A percentile compares a stretch with the other conserved stretches of the same genome.
Conservation (phyloP, 1,140 invertebrate genomes). For the Phortica variegata region DNA sequence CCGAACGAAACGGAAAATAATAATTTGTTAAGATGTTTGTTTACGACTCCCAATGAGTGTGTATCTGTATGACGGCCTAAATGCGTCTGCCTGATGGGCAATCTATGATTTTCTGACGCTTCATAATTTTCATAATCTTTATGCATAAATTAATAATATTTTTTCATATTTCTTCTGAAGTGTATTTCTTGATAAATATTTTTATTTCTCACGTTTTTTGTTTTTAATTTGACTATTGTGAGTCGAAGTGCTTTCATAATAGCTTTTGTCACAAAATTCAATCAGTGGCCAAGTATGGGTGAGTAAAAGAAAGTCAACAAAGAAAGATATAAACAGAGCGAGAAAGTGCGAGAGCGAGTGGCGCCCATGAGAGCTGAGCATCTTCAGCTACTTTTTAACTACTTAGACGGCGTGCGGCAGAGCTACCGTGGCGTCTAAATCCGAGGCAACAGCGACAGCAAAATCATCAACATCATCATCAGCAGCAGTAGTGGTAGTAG, state of each 20-base stretch:
- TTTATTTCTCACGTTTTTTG: constrained; percentile 44
- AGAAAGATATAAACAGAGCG: too few species aligned
- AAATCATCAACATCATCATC: neutral
- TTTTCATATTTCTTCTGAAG: constrained; percentile 6
- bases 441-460: constrained; percentile 1
- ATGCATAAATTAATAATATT: constrained; percentile 19
- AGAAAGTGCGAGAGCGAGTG: too few species aligned
- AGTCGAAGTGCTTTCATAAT: too few species aligned
- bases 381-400: too few species aligned
- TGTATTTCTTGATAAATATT: constrained; percentile 16
- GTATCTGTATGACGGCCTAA: constrained; percentile 14
- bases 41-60: constrained; percentile 16
- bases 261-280: constrained; percentile 24
- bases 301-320: too few species aligned
- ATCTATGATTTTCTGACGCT: too few species aligned
- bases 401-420: too few species aligned
- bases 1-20: constrained; percentile 19
- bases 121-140: constrained; percentile 8
- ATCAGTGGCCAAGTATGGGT: constrained; percentile 19
- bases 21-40: constrained; percentile 54
- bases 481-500: neutral
- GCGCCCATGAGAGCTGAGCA: constrained; percentile 28
- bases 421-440: too few species aligned
- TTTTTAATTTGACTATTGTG: constrained; percentile 5
- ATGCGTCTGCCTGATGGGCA: neutral